Evolutionary conservation across 1,140 invertebrate species (phyloP).

Genomic region (Adoxophyes honmai): DNA sequence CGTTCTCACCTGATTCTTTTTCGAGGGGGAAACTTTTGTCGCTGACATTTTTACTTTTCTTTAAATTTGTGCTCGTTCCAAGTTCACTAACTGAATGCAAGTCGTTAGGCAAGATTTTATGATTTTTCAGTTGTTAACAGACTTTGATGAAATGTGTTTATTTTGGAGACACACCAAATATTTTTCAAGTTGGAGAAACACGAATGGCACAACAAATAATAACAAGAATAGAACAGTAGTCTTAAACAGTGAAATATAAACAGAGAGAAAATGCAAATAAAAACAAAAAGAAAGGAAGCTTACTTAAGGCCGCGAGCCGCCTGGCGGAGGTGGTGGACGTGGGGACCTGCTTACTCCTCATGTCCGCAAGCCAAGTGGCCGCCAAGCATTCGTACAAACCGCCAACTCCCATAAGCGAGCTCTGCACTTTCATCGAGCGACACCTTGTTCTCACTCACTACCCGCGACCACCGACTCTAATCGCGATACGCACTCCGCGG

Average conservation of each 20-base stretch:
- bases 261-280: constrained; percentile 58
- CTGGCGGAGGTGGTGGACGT: constrained; percentile 74
- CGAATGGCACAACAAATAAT: constrained; percentile 2
- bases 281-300: constrained; percentile 73
- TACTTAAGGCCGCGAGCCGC: constrained; percentile 74
- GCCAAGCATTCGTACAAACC: constrained; percentile 67
- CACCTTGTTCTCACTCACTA: constrained; percentile 49
- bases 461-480: constrained; percentile 24
- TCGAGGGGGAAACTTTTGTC: constrained; percentile 1
- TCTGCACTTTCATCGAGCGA: constrained; percentile 68
- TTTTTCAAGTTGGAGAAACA: not conserved
- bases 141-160: too few relatives aligned
- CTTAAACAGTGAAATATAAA: constrained; percentile 25
- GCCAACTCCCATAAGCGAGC: constrained; percentile 71
- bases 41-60: constrained; percentile 18
- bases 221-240: constrained; percentile 19
- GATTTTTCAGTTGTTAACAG: too few relatives aligned
- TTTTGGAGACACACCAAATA: not conserved
- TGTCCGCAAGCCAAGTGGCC: constrained; percentile 69
- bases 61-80: not conserved
- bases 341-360: constrained; percentile 76
- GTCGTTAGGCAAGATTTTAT: not conserved
- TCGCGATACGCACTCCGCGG: constrained; percentile 30
- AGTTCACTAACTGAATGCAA: constrained; percentile 3
- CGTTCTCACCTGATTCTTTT: constrained; percentile 51